These are phyloP conservation scores for Epinephelus fuscoguttatus DNA, from an alignment of 2,113 vertebrate species.

Conservation along the genomic window DNA sequence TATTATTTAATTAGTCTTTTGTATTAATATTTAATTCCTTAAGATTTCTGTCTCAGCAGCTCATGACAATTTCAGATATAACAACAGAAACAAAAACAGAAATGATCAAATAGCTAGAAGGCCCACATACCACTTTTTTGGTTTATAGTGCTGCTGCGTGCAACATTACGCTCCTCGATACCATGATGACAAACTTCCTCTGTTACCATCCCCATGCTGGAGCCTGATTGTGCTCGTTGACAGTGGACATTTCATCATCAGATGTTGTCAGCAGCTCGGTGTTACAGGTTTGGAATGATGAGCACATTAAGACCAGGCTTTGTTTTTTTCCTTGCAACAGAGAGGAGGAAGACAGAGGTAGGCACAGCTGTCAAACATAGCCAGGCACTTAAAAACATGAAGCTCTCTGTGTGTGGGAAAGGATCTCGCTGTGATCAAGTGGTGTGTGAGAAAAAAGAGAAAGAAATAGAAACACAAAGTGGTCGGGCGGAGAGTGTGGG, in stretches of 20 bases:
- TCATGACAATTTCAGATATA: neutral
- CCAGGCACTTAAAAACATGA: conserved; percentile 18
- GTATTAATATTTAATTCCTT: neutral
- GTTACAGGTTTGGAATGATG: neutral
- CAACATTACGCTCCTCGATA: neutral
- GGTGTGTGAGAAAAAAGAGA: conserved; percentile 7
- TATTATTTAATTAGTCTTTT: too few relatives aligned
- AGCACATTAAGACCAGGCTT: neutral
- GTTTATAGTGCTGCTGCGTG: neutral
- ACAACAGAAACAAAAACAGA: neutral
- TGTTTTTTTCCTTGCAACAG: neutral
- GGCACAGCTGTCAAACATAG: conserved; percentile 28
- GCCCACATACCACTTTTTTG: neutral
- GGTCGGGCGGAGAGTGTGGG: conserved; percentile 16
- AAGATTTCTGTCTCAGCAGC: neutral
- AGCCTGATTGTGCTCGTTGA: neutral
- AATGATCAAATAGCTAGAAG: neutral
- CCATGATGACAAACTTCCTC: neutral
- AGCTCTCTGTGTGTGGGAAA: conserved; percentile 29
- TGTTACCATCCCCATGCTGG: neutral
- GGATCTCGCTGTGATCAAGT: conserved; percentile 5
- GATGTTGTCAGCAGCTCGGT: neutral
- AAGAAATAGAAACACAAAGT: conserved; percentile 23
- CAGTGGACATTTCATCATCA: neutral
- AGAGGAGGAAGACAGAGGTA: neutral